Conservation (phyloP, 2,113 vertebrate genomes). For the Rhea pennata region DNA sequence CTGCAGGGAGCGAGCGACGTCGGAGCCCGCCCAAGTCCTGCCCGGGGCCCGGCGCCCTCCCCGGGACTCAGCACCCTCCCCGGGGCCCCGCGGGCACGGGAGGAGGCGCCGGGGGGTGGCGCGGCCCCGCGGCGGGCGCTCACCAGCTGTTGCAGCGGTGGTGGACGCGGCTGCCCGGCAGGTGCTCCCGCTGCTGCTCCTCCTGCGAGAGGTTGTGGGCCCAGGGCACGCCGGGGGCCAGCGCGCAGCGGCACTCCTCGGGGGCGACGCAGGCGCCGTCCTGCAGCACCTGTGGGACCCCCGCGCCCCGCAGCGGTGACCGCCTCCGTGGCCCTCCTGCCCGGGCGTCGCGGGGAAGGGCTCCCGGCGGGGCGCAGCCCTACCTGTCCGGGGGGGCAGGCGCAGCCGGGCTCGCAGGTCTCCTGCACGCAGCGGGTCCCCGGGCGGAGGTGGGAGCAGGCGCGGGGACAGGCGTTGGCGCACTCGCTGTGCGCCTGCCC, state of each 20-base stretch:
- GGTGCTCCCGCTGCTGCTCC: conserved; percentile 55
- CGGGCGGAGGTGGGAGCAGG: conserved; percentile 83
- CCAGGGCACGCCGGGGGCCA: conserved; percentile 41
- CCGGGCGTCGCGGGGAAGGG: too few species aligned
- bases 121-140: too few species aligned
- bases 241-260: conserved; percentile 76
- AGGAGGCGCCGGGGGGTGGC: too few species aligned
- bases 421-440: conserved; percentile 57
- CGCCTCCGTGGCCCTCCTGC: too few species aligned
- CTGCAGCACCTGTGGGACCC: conserved; percentile 74
- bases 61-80: too few species aligned
- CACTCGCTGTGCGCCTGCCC: conserved; percentile 78
- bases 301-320: background rate
- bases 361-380: background rate
- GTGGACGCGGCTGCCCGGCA: conserved; percentile 72
- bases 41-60: too few species aligned
- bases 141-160: conserved; percentile 86
- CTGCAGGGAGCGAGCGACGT: conserved; percentile 44
- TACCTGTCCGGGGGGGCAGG: conserved; percentile 80
- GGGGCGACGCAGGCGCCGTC: conserved; percentile 73
- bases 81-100: too few species aligned
- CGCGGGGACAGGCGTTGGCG: conserved; percentile 78
- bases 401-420: conserved; percentile 70
- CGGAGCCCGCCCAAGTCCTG: fast-evolving
- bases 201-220: conserved; percentile 68